A percentile compares a stretch with the other conserved stretches of the same genome.
Evolutionary conservation across 2,797 vertebrate species (phyloP).

Genomic region (Chaetophractus vellerosus): DNA sequence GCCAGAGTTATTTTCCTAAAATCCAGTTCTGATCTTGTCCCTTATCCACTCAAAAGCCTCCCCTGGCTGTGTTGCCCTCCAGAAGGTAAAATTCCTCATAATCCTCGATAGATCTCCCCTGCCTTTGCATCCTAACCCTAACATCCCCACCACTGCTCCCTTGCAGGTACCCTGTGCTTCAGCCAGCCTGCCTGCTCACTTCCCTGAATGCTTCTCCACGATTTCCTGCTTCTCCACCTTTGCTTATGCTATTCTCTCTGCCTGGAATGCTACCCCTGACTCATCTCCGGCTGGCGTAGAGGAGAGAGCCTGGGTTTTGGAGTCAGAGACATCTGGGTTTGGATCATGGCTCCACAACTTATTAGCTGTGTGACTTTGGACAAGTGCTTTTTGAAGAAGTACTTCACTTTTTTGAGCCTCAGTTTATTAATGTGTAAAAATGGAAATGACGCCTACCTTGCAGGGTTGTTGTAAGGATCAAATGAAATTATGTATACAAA

Average conservation of each 20-base stretch:
- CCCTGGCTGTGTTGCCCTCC: background rate
- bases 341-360: constrained; percentile 69
- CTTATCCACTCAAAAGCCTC: constrained; percentile 16
- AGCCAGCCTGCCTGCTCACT: constrained; percentile 67
- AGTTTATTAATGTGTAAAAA: constrained; percentile 69
- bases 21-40: background rate
- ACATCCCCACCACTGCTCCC: constrained; percentile 69
- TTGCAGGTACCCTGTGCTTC: constrained; percentile 76
- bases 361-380: constrained; percentile 58
- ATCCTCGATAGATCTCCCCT: background rate
- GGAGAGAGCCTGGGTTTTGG: constrained; percentile 74
- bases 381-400: constrained; percentile 60
- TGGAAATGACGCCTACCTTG: constrained; percentile 67
- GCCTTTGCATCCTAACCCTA: constrained; percentile 53
- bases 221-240: constrained; percentile 78
- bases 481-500: constrained; percentile 64
- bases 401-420: constrained; percentile 68
- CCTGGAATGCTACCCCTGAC: constrained; percentile 73
- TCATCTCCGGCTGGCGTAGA: constrained; percentile 37
- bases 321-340: constrained; percentile 74
- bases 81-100: background rate
- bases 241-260: constrained; percentile 72
- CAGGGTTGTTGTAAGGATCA: constrained; percentile 73
- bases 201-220: constrained; percentile 67
- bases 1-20: constrained; percentile 39